A percentile compares a stretch with the other conserved stretches of the same genome.
Evolutionary conservation across 2,797 vertebrate species (phyloP).

Genomic region (Apogon hyalosoma): DNA sequence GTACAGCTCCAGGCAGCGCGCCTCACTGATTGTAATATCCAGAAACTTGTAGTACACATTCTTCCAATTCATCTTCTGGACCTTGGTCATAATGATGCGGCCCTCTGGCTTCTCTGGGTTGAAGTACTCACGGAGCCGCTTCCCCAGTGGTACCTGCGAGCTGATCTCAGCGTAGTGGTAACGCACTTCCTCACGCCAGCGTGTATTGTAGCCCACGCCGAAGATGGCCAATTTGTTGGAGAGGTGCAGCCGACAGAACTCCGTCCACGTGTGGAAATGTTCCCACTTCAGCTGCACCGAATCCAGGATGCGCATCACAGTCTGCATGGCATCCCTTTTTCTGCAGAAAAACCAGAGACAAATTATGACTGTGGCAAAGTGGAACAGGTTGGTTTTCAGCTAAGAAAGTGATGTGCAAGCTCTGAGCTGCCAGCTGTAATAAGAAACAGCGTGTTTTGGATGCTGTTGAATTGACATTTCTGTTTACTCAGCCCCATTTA

Average conservation of each 20-base stretch:
- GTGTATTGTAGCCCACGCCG: slow-evolving; percentile 96
- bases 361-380: not conserved
- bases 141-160: slow-evolving; percentile 96
- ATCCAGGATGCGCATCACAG: slow-evolving; percentile 94
- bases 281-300: slow-evolving; percentile 97
- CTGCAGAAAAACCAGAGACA: slow-evolving; percentile 70
- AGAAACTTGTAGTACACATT: slow-evolving; percentile 98
- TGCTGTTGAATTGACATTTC: not conserved
- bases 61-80: slow-evolving; percentile 99
- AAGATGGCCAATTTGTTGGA: slow-evolving; percentile 99
- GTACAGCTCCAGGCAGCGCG: slow-evolving; percentile 94
- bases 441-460: not conserved
- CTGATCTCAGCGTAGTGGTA: slow-evolving; percentile 98
- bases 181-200: slow-evolving; percentile 96
- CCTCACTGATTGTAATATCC: slow-evolving; percentile 98
- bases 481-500: not conserved
- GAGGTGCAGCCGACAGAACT: slow-evolving; percentile 96
- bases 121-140: slow-evolving; percentile 96
- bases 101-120: slow-evolving; percentile 97
- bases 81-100: slow-evolving; percentile 93
- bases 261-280: slow-evolving; percentile 97
- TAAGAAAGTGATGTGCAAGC: not conserved
- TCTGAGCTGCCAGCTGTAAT: not conserved
- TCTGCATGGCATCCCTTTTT: slow-evolving; percentile 93
- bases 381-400: slow-evolving; percentile 62